A percentile compares a stretch with the other conserved stretches of the same genome.
These are phyloP conservation scores for Typhlichthys subterraneus DNA, from an alignment of 2,797 vertebrate genomes.

Conservation along the genomic window DNA sequence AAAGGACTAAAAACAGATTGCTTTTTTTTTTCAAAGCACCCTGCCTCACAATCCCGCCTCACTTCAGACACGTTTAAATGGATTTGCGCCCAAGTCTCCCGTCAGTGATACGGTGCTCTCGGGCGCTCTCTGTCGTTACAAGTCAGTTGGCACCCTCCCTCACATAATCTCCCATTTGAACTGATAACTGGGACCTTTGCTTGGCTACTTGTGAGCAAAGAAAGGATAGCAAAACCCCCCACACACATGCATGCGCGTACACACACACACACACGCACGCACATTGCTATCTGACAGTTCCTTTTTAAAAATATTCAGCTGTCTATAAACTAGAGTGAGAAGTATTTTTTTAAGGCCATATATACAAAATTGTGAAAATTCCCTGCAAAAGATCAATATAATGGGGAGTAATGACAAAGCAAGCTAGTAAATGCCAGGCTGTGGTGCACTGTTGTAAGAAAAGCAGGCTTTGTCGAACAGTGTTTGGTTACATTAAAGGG, in stretches of 20 bases:
- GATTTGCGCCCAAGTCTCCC: constrained; percentile 67
- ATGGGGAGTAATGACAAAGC: constrained; percentile 27
- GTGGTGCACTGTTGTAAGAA: constrained; percentile 18
- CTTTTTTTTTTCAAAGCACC: constrained; percentile 29
- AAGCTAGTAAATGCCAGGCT: constrained; percentile 25
- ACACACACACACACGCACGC: not conserved
- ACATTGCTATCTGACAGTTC: constrained; percentile 2
- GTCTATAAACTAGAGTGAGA: no score
- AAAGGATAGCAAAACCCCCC: constrained; percentile 11
- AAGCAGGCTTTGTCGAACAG: constrained; percentile 13
- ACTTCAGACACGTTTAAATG: constrained; percentile 55
- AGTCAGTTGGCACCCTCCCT: constrained; percentile 60
- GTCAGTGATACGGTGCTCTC: constrained; percentile 61
- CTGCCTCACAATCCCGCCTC: constrained; percentile 27
- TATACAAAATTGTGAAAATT: constrained; percentile 33
- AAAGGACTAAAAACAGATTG: constrained; percentile 47
- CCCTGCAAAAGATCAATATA: constrained; percentile 33
- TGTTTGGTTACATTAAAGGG: constrained; percentile 24
- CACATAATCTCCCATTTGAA: constrained; percentile 52
- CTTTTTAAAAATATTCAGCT: constrained; percentile 24
- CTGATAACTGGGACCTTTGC: constrained; percentile 64
- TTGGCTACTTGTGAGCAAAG: constrained; percentile 43
- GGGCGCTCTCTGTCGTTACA: constrained; percentile 69
- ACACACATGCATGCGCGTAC: not conserved
- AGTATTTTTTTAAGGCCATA: constrained; percentile 15